Evolutionary conservation across 1,140 invertebrate species (phyloP).

Genomic region (Atta cephalotes): DNA sequence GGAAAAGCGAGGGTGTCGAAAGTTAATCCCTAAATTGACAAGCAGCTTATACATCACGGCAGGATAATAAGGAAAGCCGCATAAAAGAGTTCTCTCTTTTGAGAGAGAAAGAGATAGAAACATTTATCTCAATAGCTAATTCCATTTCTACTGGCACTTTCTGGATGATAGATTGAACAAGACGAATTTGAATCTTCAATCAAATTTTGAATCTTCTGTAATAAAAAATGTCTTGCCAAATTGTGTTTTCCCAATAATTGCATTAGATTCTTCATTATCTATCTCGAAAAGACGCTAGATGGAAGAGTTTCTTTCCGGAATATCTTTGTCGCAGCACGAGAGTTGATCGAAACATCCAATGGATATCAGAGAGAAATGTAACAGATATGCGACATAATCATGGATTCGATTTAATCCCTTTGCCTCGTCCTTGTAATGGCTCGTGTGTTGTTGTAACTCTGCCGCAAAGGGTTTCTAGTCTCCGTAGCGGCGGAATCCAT

Average conservation of each 20-base stretch:
- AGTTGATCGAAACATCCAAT: conserved; percentile 19
- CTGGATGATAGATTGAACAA: background rate
- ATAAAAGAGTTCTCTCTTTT: background rate
- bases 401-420: conserved; percentile 59
- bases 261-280: background rate
- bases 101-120: background rate
- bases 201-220: background rate
- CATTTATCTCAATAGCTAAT: conserved; percentile 45
- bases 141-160: conserved; percentile 19
- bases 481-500: conserved; percentile 8
- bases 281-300: background rate
- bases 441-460: conserved; percentile 35
- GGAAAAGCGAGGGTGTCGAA: conserved; percentile 37
- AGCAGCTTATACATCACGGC: conserved; percentile 10
- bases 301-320: background rate
- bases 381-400: conserved; percentile 62
- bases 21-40: conserved; percentile 70
- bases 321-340: background rate
- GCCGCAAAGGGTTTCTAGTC: conserved; percentile 38
- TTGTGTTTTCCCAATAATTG: background rate
- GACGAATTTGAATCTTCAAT: background rate
- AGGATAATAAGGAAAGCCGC: conserved; percentile 57
- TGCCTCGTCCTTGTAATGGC: conserved; percentile 36
- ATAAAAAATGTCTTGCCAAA: background rate
- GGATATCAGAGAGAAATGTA: background rate